Conservation (phyloP, 2,797 vertebrate genomes). For the Forpus xanthops region DNA sequence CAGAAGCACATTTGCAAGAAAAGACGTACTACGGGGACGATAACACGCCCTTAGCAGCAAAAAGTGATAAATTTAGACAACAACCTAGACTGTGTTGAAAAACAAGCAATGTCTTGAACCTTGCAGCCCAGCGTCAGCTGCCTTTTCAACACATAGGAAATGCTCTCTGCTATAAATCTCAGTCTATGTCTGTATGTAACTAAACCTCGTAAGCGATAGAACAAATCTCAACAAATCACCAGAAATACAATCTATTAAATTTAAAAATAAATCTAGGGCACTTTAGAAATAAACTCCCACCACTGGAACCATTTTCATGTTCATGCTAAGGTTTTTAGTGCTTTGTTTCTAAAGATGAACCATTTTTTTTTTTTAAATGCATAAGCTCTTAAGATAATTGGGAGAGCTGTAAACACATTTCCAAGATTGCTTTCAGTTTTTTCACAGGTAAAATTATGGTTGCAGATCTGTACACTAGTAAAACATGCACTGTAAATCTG, state of each 20-base stretch:
- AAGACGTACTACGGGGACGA: background rate
- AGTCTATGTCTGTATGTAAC: background rate
- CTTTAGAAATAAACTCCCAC: background rate
- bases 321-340: background rate
- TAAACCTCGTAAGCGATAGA: background rate
- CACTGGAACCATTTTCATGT: background rate
- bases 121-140: accelerated
- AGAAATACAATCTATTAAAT: background rate
- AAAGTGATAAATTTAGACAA: background rate
- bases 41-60: background rate
- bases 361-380: background rate
- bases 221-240: slow-evolving; percentile 26
- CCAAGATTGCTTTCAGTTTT: background rate
- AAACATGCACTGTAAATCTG: background rate
- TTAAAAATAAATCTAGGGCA: background rate
- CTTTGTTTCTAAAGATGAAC: background rate
- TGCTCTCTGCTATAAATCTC: slow-evolving; percentile 2
- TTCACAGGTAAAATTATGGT: background rate
- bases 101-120: background rate
- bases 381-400: background rate
- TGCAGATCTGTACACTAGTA: background rate
- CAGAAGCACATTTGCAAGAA: slow-evolving; percentile 28
- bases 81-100: background rate
- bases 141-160: background rate
- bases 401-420: background rate